phyloP scores from a whole-genome alignment of 2,888 invertebrate genomes.

The Dasypogon diadema region DNA sequence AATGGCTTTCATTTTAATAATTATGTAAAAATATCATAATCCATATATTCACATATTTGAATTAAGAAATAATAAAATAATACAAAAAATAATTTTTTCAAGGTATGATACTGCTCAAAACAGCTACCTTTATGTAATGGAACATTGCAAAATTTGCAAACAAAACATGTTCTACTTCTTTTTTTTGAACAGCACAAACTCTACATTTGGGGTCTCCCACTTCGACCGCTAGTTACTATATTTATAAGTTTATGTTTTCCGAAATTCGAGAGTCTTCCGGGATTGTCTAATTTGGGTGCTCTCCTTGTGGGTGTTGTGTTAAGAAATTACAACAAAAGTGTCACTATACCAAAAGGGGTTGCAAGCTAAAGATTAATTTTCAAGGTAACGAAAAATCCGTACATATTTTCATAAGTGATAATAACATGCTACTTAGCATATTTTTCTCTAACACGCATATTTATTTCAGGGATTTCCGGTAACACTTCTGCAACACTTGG shows the following conservation, averaged over 20 bases:
- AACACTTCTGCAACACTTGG: no score
- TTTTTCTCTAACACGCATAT: no score
- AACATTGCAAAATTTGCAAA: not conserved
- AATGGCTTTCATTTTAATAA: not conserved
- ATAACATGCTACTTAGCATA: no score
- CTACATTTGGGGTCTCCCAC: constrained; percentile 9
- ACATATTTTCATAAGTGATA: no score
- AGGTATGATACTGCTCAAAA: not conserved
- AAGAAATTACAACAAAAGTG: no score
- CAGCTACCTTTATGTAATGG: not conserved
- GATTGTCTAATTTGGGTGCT: not conserved
- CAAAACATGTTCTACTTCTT: constrained; percentile 8
- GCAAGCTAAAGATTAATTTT: no score
- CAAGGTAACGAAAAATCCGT: no score
- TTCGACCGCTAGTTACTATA: not conserved
- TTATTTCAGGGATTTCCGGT: no score
- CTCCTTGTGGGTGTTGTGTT: not conserved
- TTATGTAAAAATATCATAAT: not conserved
- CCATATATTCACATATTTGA: not conserved
- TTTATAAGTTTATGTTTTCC: not conserved
- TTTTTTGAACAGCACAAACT: constrained; percentile 3
- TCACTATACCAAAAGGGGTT: no score
- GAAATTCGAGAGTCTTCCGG: not conserved
- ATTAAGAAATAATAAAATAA: not conserved
- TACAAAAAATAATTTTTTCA: no score